phyloP scores from a whole-genome alignment of 2,888 invertebrate species.

The Stenoptilia bipunctidactyla region DNA sequence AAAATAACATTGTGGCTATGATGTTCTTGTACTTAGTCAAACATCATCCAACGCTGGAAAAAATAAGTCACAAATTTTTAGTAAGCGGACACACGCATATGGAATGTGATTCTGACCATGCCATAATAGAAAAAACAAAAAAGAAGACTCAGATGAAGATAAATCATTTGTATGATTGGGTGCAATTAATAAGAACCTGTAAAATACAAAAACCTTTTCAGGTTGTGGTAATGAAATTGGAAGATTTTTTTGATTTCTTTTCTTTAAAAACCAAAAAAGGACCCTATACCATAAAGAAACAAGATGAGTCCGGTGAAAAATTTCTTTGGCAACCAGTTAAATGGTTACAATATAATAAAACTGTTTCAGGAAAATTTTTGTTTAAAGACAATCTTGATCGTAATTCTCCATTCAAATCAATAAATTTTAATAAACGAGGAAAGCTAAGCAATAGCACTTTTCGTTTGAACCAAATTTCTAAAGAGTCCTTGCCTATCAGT shows the following conservation, averaged over 20 bases:
- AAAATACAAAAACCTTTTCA: constrained; percentile 4
- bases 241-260: no score
- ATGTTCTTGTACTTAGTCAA: constrained; percentile 7
- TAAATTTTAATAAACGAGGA: no score
- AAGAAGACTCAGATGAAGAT: constrained; percentile 12
- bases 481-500: no score
- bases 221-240: constrained; percentile 6
- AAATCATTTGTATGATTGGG: constrained; percentile 8
- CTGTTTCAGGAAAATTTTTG: no score
- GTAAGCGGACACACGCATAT: constrained; percentile 13
- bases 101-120: constrained; percentile 15
- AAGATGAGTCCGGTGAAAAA: constrained; percentile 6
- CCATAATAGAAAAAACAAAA: constrained; percentile 12
- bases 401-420: no score
- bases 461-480: no score
- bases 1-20: constrained; percentile 13
- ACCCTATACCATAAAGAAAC: constrained; percentile 11
- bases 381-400: no score
- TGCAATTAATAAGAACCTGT: constrained; percentile 8
- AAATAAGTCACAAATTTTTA: constrained; percentile 19
- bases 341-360: constrained; percentile 12
- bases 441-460: no score
- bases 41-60: constrained; percentile 9
- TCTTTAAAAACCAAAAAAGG: constrained; percentile 9
- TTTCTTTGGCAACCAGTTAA: constrained; percentile 12